Evolutionary conservation across 2,888 invertebrate species (phyloP), one percentile per base, ranked within the genome.

Genomic region (Chrysolina haemoptera): DNA sequence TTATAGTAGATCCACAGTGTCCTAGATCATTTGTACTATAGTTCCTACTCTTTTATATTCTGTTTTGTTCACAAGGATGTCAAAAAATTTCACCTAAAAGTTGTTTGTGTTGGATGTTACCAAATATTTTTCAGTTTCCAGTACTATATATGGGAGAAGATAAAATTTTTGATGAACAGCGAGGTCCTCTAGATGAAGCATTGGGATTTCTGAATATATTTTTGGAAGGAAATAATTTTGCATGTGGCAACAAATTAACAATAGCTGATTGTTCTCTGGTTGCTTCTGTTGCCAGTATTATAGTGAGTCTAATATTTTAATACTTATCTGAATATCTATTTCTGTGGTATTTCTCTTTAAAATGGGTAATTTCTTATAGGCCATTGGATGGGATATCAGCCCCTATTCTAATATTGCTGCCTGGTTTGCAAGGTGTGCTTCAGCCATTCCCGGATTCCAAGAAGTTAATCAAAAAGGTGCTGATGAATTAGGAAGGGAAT

Each of bases 191-290:
- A 27, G 90, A 91, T 71, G 88, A 89, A 76, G 90, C 91, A 4
- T 87, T 93, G n/a, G 90, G 88, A 3, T 91, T 91, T 80, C 84
- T 93, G 55, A 90, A 93, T 70, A 87, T 88, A 27, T 92, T 91
- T 82, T 85, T 93, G 53, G 89, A 88, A 71, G 90, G 88, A 18
- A 89, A 89, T 63, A 89, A 91, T 77, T 93, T 91, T 90, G 90
- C 91, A 43, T 90, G 92, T 27, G 93, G 93, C 8, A 89, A 91
- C 62, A 86, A 89, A 64, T 85, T 90, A 46, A 93, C 93, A n/a
- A 90, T 93, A 74, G 93, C 93, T 46, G 93, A 94, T 83, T 90
- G 91, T 79, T 89, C 90, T 8, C 89, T 91, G 70, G 89, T 90
- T 72, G 90, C 92, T 16, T 90, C 91, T 6, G 62, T 91, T 22